Evolutionary conservation across 2,797 vertebrate species (phyloP).

Genomic region (Tokudaia tokunoshimensis): DNA sequence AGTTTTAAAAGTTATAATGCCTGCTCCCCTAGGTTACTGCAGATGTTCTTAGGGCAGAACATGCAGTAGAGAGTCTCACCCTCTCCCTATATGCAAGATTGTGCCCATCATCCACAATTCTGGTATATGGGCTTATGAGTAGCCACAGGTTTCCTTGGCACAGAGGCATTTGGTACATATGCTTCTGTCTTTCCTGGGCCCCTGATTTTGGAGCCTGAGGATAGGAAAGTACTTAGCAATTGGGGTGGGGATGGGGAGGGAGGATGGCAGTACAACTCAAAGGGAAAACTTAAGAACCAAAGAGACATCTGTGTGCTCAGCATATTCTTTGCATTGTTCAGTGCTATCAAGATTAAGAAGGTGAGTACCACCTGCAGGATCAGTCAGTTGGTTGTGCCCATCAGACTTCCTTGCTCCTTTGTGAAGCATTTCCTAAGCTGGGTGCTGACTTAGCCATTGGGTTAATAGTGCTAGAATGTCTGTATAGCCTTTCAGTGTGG

Average conservation of each 20-base stretch:
- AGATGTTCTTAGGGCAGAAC: not conserved
- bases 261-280: not conserved
- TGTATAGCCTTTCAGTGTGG: not conserved
- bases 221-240: not conserved
- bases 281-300: not conserved
- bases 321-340: not conserved
- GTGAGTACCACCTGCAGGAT: not conserved
- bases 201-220: not conserved
- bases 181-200: not conserved
- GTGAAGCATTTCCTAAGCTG: not conserved
- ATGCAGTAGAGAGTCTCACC: not conserved
- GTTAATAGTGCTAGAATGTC: not conserved
- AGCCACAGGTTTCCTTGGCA: not conserved
- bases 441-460: not conserved
- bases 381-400: too few species aligned
- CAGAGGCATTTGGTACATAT: not conserved
- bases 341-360: too few species aligned
- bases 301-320: not conserved
- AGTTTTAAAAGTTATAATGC: not conserved
- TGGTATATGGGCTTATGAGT: not conserved
- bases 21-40: not conserved
- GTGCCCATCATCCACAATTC: too few species aligned
- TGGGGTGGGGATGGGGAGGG: not conserved
- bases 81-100: not conserved
- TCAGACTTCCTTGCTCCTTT: not conserved